Evolutionary conservation across 2,888 invertebrate genomes (phyloP), one percentile per base, ranked within the genome.

Genomic region (Drosophila phalerata): DNA sequence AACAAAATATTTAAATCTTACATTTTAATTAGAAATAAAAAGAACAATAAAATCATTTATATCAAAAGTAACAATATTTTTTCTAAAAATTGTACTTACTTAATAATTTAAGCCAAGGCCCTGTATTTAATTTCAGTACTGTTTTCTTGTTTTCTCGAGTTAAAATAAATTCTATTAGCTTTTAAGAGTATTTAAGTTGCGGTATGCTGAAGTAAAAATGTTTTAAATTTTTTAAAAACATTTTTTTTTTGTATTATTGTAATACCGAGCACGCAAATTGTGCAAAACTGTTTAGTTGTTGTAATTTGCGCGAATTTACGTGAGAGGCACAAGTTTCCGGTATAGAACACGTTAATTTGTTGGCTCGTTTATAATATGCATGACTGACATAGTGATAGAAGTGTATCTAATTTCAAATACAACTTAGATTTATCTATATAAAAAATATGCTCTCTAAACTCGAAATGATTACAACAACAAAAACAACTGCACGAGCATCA

Each of bases 271-370:
- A 82, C 75, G 75, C 76, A 81, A 86, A 84, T 84, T 70, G 53
- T 80, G 66, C 60, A 75, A 58, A 49, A 51, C 15, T 38, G 43
- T 52, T 61, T 51, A 73, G 66, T 69, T 73, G 55, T 73, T 74
- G 72, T 68, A 64, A 32, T 69, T 49, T 68, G 60, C 48, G 53
- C 22, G 56, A 45, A 47, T 52, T 69, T 61, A 73, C 65, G 75
- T 81, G 68, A 70, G 82, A 87, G 60, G 68, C 55, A 48, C 52
- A 57, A 51, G 62, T 79, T 60, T 85, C 77, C 87, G 81, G 81
- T 73, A 77, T 65, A 73, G 85, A 88, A 88, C 85, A 86, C 89
- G 81, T 72, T 85, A 85, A 85, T 88, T 88, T 77, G 84, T 62
- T 80, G 61, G 49, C 71, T 72, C 73, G 80, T 77, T 82, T 80